A percentile compares a stretch with the other conserved stretches of the same genome.
phyloP scores from a whole-genome alignment of 2,888 invertebrate genomes.

The Scaptomyza parva region DNA sequence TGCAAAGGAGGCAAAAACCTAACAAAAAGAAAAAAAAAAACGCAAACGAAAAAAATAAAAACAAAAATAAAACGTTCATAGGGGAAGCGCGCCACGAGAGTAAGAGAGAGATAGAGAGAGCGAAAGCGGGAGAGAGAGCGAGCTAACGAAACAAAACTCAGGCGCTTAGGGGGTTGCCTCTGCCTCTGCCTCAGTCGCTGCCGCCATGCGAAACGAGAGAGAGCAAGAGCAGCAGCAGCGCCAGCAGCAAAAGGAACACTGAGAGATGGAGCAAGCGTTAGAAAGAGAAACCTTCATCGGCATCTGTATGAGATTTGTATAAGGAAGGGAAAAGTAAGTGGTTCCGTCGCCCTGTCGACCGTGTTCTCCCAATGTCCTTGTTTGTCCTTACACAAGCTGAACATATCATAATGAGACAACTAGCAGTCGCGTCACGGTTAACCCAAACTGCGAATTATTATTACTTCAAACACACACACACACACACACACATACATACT shows the following conservation, averaged over 20 bases:
- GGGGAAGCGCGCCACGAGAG: conserved; percentile 59
- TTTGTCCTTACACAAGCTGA: conserved; percentile 64
- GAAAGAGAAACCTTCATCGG: conserved; percentile 9
- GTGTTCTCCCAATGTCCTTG: conserved; percentile 62
- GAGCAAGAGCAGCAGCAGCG: conserved; percentile 4
- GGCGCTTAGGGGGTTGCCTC: conserved; percentile 68
- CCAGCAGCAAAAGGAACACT: conserved; percentile 3
- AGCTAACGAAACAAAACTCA: conserved; percentile 22
- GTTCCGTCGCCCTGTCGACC: conserved; percentile 57
- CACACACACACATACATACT: neutral
- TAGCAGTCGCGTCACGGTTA: conserved; percentile 58
- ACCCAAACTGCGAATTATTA: conserved; percentile 21
- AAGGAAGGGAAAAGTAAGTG: conserved; percentile 55
- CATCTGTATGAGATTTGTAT: conserved; percentile 27
- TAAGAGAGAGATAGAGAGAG: conserved; percentile 34
- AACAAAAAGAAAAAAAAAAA: conserved; percentile 32
- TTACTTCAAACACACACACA: neutral
- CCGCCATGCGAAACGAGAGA: conserved; percentile 44
- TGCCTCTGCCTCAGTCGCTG: conserved; percentile 15
- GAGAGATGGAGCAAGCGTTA: conserved; percentile 10
- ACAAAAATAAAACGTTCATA: conserved; percentile 48
- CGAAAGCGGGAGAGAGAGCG: conserved; percentile 30
- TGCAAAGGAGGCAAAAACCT: conserved; percentile 54
- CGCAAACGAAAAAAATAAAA: conserved; percentile 12
- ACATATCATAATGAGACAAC: conserved; percentile 76